Evolutionary conservation across 1,140 invertebrate genomes (phyloP).

Genomic region (Danaus plexippus): DNA sequence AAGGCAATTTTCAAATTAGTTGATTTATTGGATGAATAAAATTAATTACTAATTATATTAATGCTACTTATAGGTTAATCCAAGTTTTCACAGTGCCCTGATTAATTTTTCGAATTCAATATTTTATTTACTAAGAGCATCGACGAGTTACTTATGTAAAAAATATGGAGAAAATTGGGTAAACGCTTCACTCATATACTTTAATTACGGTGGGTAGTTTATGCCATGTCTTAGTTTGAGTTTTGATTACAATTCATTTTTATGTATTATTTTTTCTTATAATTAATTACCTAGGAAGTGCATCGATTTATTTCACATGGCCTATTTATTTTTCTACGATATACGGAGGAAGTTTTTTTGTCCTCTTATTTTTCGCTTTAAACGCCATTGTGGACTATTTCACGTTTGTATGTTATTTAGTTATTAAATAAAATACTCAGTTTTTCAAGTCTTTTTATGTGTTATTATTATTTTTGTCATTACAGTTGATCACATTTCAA

Average conservation of each 20-base stretch:
- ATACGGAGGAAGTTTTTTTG: slow-evolving; percentile 14
- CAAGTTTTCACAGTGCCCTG: slow-evolving; percentile 29
- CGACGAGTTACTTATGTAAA: slow-evolving; percentile 25
- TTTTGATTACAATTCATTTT: not conserved
- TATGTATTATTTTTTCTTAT: not conserved
- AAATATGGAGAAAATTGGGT: slow-evolving; percentile 30
- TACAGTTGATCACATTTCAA: slow-evolving; percentile 24
- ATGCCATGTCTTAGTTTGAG: slow-evolving; percentile 2
- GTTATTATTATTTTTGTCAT: not conserved
- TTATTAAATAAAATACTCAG: too few species aligned
- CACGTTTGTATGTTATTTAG: not conserved
- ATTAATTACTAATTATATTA: not conserved
- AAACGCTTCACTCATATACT: slow-evolving; percentile 21
- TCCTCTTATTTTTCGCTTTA: slow-evolving; percentile 17
- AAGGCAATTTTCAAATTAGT: too few species aligned
- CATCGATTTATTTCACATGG: slow-evolving; percentile 20
- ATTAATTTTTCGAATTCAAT: slow-evolving; percentile 34
- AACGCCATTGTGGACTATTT: slow-evolving; percentile 19
- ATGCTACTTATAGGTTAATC: slow-evolving; percentile 29
- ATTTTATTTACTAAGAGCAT: slow-evolving; percentile 34
- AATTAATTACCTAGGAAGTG: slow-evolving; percentile 4
- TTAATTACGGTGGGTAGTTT: slow-evolving; percentile 22
- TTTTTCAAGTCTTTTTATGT: too few species aligned
- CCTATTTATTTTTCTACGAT: slow-evolving; percentile 23
- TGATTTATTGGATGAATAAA: too few species aligned